These are phyloP conservation scores for Caloenas nicobarica DNA, from an alignment of 2,113 vertebrate genomes.

Conservation along the genomic window DNA sequence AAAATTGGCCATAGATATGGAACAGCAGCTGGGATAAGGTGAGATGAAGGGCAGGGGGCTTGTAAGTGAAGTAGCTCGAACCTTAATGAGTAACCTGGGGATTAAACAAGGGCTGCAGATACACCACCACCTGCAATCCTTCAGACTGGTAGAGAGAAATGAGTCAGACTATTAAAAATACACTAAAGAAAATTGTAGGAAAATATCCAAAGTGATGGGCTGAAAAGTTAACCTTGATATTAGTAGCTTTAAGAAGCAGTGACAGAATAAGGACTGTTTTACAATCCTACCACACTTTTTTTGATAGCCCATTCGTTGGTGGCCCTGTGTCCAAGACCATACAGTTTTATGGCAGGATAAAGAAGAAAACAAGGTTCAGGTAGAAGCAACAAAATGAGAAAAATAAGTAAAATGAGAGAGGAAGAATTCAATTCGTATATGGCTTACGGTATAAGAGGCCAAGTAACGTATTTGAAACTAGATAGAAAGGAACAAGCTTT, in stretches of 20 bases:
- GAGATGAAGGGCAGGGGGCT: background rate
- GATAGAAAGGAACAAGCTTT: background rate
- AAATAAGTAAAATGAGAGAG: background rate
- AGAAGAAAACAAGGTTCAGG: background rate
- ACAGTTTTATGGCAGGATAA: background rate
- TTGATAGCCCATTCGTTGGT: background rate
- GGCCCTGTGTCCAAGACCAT: background rate
- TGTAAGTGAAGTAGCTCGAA: background rate
- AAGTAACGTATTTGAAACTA: conserved; percentile 2
- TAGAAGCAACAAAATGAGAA: background rate
- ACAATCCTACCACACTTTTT: background rate
- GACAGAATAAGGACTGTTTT: background rate
- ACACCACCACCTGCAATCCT: background rate
- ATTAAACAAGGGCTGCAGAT: background rate
- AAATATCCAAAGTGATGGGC: background rate
- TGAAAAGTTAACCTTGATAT: background rate
- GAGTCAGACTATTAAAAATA: background rate
- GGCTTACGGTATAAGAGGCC: background rate
- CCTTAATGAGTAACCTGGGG: background rate
- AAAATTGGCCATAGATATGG: background rate
- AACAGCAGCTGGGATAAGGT: background rate
- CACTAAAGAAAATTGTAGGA: background rate
- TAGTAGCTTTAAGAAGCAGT: background rate
- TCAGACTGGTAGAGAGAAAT: background rate
- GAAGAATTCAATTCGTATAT: background rate